A percentile compares a stretch with the other conserved stretches of the same genome.
These are phyloP conservation scores for Drosophila kanapiae DNA, from an alignment of 1,140 invertebrate species.

Conservation along the genomic window DNA sequence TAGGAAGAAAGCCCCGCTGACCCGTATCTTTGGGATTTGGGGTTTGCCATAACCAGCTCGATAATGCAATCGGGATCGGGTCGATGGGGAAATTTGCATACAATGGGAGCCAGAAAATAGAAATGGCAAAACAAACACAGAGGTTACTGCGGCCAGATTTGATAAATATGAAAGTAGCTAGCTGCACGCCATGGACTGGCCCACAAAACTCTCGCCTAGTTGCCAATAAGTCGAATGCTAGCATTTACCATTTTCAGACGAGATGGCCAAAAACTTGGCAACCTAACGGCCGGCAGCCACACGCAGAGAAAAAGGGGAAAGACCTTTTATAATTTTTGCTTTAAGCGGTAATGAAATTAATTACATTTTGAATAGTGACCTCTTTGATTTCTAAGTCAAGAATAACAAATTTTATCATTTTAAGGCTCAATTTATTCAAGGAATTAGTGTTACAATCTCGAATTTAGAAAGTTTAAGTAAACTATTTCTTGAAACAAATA, in stretches of 20 bases:
- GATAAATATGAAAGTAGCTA: constrained; percentile 67
- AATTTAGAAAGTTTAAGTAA: background rate
- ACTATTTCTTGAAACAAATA: background rate
- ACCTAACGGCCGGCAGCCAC: constrained; percentile 44
- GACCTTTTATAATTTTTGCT: background rate
- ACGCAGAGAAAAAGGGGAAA: background rate
- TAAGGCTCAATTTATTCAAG: too few species aligned
- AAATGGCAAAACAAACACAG: constrained; percentile 27
- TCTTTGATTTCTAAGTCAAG: too few species aligned
- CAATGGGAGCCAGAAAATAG: constrained; percentile 32
- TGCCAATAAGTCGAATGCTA: constrained; percentile 65
- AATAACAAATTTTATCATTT: too few species aligned
- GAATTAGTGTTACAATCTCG: too few species aligned
- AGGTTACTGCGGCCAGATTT: constrained; percentile 30
- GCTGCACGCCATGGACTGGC: constrained; percentile 21
- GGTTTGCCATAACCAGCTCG: background rate
- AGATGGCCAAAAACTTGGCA: constrained; percentile 59
- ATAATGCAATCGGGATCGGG: constrained; percentile 10
- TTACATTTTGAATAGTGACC: too few species aligned
- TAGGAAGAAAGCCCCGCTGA: constrained; percentile 13
- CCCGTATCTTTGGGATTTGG: background rate
- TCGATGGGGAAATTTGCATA: constrained; percentile 41
- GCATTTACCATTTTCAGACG: constrained; percentile 63
- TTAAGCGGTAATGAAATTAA: background rate
- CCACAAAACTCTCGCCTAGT: constrained; percentile 44